Conservation (phyloP, 2,113 vertebrate genomes). For the Sceloporus undulatus region DNA sequence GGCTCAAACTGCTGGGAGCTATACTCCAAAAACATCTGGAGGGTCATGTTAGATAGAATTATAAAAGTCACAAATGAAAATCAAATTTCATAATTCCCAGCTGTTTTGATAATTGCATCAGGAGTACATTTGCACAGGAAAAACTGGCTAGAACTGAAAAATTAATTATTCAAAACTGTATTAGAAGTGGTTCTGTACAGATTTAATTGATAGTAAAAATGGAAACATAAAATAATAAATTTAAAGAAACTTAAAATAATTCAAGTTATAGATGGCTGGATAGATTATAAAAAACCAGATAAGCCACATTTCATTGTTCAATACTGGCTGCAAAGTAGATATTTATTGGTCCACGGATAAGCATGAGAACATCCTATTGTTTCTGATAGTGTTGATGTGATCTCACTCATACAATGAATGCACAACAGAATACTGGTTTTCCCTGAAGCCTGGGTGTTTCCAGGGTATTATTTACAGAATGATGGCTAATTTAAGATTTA, state of each 20-base stretch:
- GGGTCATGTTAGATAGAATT: neutral
- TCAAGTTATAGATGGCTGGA: neutral
- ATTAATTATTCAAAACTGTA: neutral
- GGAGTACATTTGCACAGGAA: too few species aligned
- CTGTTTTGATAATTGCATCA: neutral
- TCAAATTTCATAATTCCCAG: neutral
- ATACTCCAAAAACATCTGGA: too few species aligned
- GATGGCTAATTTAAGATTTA: slow-evolving; percentile 3
- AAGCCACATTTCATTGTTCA: neutral
- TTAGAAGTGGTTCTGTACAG: neutral
- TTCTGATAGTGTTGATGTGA: neutral
- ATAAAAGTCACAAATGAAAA: neutral
- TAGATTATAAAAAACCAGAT: too few species aligned
- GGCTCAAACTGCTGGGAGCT: too few species aligned
- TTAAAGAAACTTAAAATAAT: neutral
- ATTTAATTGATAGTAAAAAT: neutral
- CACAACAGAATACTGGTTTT: neutral
- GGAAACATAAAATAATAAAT: neutral
- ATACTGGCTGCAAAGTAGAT: neutral
- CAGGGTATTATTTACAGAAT: neutral
- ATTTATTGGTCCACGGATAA: neutral
- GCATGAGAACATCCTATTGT: neutral
- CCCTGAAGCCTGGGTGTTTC: neutral
- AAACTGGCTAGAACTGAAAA: neutral
- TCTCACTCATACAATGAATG: neutral